Evolutionary conservation across 1,140 invertebrate species (phyloP).

Genomic region (Rhynchophorus ferrugineus): DNA sequence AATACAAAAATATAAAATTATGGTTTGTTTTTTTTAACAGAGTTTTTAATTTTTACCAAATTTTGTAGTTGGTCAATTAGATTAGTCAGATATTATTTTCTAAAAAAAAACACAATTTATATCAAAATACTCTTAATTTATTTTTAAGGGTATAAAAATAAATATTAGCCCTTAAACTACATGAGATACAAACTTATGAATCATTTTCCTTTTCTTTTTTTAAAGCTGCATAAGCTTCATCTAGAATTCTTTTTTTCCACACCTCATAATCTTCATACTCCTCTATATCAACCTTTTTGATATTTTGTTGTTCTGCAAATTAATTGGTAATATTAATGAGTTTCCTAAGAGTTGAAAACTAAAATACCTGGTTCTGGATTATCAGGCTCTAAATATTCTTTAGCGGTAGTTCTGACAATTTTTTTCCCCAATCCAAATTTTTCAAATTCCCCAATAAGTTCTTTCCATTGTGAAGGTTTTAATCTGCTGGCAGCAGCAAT

Average conservation of each 20-base stretch:
- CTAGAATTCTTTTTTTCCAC: conserved; percentile 28
- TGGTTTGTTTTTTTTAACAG: too few species aligned
- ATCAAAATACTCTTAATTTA: too few species aligned
- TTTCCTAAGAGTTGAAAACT: too few species aligned
- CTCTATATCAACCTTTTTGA: conserved; percentile 1
- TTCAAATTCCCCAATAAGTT: conserved; percentile 39
- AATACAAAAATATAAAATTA: too few species aligned
- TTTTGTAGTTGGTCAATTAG: too few species aligned
- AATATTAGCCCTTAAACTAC: too few species aligned
- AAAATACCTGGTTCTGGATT: not conserved
- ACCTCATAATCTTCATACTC: conserved; percentile 28
- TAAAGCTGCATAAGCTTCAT: conserved; percentile 20
- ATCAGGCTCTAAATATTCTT: not conserved
- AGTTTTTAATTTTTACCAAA: too few species aligned
- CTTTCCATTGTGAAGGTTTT: conserved; percentile 40
- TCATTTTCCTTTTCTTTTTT: not conserved
- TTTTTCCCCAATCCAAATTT: conserved; percentile 28
- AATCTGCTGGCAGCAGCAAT: conserved; percentile 40
- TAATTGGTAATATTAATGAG: too few species aligned
- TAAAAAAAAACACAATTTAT: too few species aligned
- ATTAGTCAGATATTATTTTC: too few species aligned
- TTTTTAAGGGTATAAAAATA: too few species aligned
- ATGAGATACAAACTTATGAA: too few species aligned
- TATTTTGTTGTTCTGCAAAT: not conserved
- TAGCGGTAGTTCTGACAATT: not conserved